These are phyloP conservation scores for Cathartes aura DNA, from an alignment of 2,113 vertebrate genomes.

Conservation along the genomic window DNA sequence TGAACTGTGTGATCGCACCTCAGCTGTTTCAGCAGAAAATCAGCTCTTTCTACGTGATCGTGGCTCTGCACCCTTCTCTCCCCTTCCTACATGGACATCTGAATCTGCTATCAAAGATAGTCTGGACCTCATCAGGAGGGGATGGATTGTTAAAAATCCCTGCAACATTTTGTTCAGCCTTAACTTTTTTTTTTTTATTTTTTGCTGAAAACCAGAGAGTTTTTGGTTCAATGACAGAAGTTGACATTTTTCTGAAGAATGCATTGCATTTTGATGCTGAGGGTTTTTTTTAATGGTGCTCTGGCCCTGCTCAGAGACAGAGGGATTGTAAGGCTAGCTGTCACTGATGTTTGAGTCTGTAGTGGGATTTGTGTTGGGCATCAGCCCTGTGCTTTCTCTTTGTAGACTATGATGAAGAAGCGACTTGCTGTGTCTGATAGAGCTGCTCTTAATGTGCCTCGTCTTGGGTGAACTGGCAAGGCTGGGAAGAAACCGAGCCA, in stretches of 20 bases:
- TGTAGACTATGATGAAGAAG: background rate
- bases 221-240: background rate
- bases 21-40: background rate
- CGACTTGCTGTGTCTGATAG: background rate
- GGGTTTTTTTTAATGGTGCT: background rate
- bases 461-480: background rate
- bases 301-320: background rate
- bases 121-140: background rate
- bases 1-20: background rate
- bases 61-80: background rate
- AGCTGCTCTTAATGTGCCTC: rapidly evolving
- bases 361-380: rapidly evolving
- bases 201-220: rapidly evolving
- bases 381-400: background rate
- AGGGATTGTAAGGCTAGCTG: background rate
- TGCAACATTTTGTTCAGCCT: background rate
- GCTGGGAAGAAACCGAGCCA: background rate
- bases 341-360: background rate
- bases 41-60: background rate
- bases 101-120: rapidly evolving
- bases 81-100: background rate
- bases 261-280: rapidly evolving
- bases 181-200: background rate
- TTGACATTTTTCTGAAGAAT: background rate
- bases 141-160: background rate